Evolutionary conservation across 2,113 vertebrate species (phyloP).

Genomic region (Gopherus evgoodei): DNA sequence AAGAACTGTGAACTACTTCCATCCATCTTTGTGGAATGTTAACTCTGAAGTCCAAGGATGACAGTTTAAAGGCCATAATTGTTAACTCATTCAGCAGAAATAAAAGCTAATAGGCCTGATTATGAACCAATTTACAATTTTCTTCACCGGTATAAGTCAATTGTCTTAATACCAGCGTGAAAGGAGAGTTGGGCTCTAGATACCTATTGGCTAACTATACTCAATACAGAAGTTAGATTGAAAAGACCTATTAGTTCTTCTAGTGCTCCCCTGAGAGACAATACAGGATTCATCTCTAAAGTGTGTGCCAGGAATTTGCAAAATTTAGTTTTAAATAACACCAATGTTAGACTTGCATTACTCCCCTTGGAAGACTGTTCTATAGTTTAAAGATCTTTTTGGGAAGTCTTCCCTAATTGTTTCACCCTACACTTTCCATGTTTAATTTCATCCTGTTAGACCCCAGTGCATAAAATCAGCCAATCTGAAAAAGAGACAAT

Average conservation of each 20-base stretch:
- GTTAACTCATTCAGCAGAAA: background rate
- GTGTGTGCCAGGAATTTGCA: background rate
- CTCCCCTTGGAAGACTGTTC: background rate
- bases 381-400: background rate
- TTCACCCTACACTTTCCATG: background rate
- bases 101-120: background rate
- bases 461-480: background rate
- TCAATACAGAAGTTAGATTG: background rate
- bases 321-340: background rate
- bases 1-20: rapidly evolving
- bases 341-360: background rate
- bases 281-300: background rate
- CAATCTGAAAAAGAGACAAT: background rate
- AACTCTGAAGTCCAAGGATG: background rate
- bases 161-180: background rate
- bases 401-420: background rate
- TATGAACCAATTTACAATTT: background rate
- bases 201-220: background rate
- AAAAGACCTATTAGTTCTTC: background rate
- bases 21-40: rapidly evolving
- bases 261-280: background rate
- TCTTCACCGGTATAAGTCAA: background rate
- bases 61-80: background rate
- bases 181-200: background rate
- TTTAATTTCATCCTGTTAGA: background rate